Percentiles rank a stretch among this genome's conserved stretches.
Evolutionary conservation across 2,113 vertebrate genomes (phyloP).

Genomic region (Fulica atra): DNA sequence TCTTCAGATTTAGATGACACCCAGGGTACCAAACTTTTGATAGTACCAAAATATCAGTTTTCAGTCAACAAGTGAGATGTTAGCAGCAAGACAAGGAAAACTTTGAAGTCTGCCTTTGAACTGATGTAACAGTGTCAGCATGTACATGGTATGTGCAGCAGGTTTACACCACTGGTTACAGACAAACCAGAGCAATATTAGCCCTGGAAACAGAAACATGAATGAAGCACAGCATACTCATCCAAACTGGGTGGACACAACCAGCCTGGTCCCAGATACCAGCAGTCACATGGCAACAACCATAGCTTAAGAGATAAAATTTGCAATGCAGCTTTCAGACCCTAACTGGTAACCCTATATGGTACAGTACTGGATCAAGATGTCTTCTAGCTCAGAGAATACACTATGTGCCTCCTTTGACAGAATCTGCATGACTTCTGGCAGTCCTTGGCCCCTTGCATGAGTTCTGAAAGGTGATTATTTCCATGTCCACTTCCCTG

Average conservation of each 20-base stretch:
- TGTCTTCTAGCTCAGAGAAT: neutral
- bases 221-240: neutral
- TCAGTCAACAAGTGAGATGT: neutral
- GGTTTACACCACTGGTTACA: too few relatives aligned
- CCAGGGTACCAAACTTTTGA: neutral
- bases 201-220: neutral
- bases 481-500: neutral
- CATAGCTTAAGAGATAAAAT: neutral
- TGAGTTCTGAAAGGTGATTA: neutral
- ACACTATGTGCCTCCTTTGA: neutral
- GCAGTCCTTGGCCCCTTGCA: neutral
- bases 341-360: neutral
- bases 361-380: neutral
- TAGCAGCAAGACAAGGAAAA: neutral
- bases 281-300: neutral
- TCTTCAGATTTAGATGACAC: neutral
- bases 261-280: neutral
- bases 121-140: neutral
- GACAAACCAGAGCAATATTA: neutral
- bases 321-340: neutral
- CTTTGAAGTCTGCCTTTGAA: neutral
- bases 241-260: neutral
- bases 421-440: neutral
- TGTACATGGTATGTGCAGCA: accelerated
- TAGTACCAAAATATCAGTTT: neutral